phyloP scores from a whole-genome alignment of 2,888 invertebrate genomes.

The Papilio gigon region DNA sequence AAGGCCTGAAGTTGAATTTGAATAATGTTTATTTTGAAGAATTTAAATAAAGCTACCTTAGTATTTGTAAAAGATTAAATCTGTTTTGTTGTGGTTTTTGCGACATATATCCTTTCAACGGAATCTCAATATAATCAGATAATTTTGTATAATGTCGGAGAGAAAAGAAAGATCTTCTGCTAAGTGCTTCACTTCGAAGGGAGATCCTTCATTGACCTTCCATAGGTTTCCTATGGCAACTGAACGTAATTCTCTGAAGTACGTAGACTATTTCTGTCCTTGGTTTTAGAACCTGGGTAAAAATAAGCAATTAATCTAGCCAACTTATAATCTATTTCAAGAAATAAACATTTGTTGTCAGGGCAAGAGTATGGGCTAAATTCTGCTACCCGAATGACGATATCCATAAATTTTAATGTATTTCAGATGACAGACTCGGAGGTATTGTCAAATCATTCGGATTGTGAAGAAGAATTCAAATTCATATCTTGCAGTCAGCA shows the following conservation, averaged over 20 bases:
- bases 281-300: too few relatives aligned
- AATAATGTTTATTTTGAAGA: neutral
- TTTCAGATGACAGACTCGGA: neutral
- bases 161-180: conserved; percentile 1
- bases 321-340: neutral
- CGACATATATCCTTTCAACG: neutral
- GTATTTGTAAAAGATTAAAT: neutral
- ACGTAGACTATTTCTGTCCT: neutral
- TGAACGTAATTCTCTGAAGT: conserved; percentile 1
- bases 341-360: conserved; percentile 11
- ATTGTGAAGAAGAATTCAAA: too few relatives aligned
- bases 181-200: neutral
- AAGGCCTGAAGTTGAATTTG: too few relatives aligned
- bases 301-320: too few relatives aligned
- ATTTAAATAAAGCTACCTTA: neutral
- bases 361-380: conserved; percentile 21
- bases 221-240: neutral
- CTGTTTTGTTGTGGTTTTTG: neutral
- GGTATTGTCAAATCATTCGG: neutral
- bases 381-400: conserved; percentile 13
- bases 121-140: neutral
- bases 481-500: too few relatives aligned
- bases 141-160: neutral
- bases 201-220: neutral
- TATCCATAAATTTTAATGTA: too few relatives aligned